phyloP scores from a whole-genome alignment of 2,888 invertebrate species.

The Aphrophora alni region DNA sequence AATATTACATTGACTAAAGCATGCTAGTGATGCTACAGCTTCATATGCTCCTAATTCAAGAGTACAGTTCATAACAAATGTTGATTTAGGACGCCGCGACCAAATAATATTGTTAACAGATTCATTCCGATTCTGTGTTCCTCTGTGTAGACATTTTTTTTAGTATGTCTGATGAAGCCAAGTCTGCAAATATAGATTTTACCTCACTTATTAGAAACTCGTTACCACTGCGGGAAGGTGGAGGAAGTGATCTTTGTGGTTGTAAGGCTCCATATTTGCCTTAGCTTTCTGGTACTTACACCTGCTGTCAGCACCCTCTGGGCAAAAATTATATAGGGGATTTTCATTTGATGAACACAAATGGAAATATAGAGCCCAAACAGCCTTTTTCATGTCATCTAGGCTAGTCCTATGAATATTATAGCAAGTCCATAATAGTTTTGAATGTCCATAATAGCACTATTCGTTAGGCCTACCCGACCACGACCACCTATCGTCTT shows the following conservation, averaged over 20 bases:
- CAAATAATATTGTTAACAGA: slow-evolving; percentile 10
- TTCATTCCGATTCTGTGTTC: slow-evolving; percentile 34
- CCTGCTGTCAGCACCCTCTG: not conserved
- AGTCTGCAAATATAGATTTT: not conserved
- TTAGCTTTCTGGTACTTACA: not conserved
- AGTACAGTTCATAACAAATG: not conserved
- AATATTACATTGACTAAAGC: too few relatives aligned
- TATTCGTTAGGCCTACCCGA: not conserved
- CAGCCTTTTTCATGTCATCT: too few relatives aligned
- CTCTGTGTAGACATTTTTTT: slow-evolving; percentile 33
- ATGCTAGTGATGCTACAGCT: slow-evolving; percentile 9
- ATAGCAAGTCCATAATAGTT: too few relatives aligned
- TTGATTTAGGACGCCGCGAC: slow-evolving; percentile 10
- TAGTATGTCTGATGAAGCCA: not conserved
- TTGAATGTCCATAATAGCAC: not conserved
- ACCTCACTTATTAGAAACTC: too few relatives aligned
- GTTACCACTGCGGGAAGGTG: not conserved
- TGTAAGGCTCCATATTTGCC: not conserved
- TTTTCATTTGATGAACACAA: too few relatives aligned
- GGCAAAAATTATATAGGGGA: too few relatives aligned
- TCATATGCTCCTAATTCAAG: slow-evolving; percentile 21
- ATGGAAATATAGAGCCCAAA: too few relatives aligned
- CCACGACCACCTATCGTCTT: not conserved
- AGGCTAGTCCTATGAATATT: not conserved
- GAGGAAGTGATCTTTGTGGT: not conserved